phyloP scores from a whole-genome alignment of 2,888 invertebrate genomes.

The Oxycera nigricornis region DNA sequence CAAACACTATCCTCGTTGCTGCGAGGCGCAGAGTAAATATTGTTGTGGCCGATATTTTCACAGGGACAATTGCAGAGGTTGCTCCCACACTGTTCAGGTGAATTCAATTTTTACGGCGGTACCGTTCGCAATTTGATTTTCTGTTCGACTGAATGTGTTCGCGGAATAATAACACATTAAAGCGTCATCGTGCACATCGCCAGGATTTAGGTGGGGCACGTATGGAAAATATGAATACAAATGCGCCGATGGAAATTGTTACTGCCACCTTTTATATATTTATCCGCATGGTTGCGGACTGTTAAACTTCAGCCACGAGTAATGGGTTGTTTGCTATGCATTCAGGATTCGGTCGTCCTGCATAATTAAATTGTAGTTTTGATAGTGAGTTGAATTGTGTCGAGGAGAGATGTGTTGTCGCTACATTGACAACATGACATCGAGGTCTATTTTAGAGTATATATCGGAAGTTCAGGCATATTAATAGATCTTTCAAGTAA shows the following conservation, averaged over 20 bases:
- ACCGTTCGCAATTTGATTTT: slow-evolving; percentile 2
- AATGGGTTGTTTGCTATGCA: background rate
- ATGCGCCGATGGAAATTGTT: slow-evolving; percentile 1
- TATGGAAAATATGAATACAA: slow-evolving; percentile 4
- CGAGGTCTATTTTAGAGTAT: no score
- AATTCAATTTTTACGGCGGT: slow-evolving; percentile 20
- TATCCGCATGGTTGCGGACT: background rate
- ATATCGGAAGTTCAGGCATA: no score
- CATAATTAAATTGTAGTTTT: slow-evolving; percentile 8
- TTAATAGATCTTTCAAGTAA: no score
- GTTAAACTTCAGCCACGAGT: background rate
- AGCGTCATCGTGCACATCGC: background rate
- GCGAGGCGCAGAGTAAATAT: background rate
- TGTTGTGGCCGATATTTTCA: background rate
- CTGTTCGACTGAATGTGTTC: slow-evolving; percentile 10
- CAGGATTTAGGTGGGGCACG: background rate
- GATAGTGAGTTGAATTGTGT: background rate
- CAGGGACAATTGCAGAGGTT: background rate
- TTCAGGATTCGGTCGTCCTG: background rate
- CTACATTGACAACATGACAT: no score
- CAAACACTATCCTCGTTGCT: background rate
- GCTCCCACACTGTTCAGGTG: background rate
- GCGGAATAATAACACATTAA: slow-evolving; percentile 12
- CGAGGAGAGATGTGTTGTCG: no score
- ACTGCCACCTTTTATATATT: background rate